Evolutionary conservation across 2,888 invertebrate genomes (phyloP).

Genomic region (Suillia variegata): DNA sequence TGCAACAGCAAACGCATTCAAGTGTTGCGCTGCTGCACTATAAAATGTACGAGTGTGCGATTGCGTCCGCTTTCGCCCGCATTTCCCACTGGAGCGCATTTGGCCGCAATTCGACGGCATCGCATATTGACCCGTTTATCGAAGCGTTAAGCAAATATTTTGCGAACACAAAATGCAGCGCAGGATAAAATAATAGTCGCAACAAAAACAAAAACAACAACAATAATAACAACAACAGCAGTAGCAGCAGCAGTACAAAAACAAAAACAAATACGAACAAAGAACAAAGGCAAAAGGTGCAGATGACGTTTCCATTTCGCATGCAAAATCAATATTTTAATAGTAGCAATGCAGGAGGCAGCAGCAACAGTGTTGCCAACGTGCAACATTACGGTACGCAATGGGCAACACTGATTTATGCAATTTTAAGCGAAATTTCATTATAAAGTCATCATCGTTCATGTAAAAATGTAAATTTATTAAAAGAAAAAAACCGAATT

Average conservation of each 20-base stretch:
- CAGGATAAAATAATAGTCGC: constrained; percentile 1
- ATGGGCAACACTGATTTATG: constrained; percentile 26
- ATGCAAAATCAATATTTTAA: constrained; percentile 18
- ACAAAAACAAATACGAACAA: not conserved
- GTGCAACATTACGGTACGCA: constrained; percentile 9
- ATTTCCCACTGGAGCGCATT: not conserved
- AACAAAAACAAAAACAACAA: constrained; percentile 5
- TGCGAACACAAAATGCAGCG: constrained; percentile 8
- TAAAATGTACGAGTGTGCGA: too few species aligned
- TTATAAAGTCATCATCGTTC: constrained; percentile 25
- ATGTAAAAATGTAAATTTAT: not conserved
- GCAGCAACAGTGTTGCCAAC: not conserved
- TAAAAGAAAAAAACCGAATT: not conserved
- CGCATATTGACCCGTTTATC: constrained; percentile 36
- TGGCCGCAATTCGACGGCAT: not conserved
- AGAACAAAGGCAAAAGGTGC: too few species aligned
- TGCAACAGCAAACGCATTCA: too few species aligned
- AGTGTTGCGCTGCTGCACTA: too few species aligned
- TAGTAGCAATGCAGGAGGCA: not conserved
- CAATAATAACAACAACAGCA: not conserved
- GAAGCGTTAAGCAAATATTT: constrained; percentile 38
- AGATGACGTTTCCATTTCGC: not conserved
- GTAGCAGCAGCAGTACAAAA: constrained; percentile 3
- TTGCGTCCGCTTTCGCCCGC: too few species aligned
- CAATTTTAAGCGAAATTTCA: constrained; percentile 20